Percentiles rank a stretch among this genome's conserved stretches.
Conservation (phyloP, 1,140 invertebrate species). For the Akabosia matsudoensis region DNA sequence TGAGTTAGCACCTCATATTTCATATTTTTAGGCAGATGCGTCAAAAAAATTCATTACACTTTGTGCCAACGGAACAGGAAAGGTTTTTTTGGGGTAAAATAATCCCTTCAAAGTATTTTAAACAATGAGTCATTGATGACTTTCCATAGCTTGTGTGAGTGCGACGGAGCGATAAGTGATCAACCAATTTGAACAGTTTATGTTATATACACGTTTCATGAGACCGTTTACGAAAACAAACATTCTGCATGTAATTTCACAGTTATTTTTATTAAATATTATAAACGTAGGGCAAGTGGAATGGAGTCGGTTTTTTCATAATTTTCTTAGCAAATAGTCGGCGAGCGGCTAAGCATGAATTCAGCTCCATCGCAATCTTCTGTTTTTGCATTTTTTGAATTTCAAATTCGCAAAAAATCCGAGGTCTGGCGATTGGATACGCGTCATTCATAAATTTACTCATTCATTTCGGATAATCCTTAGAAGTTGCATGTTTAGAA, state of each 20-base stretch:
- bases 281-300: background rate
- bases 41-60: too few species aligned
- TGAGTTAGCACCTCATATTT: background rate
- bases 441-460: too few species aligned
- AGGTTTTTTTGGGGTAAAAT: too few species aligned
- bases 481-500: too few species aligned
- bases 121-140: conserved; percentile 7
- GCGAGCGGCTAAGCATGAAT: background rate
- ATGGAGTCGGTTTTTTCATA: background rate
- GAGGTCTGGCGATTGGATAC: too few species aligned
- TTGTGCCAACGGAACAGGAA: background rate
- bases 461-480: too few species aligned
- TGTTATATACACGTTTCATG: background rate
- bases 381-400: too few species aligned
- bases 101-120: too few species aligned
- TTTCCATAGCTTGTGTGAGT: background rate
- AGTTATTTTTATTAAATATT: background rate
- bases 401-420: too few species aligned
- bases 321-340: background rate
- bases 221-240: background rate
- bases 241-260: background rate
- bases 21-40: background rate
- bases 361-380: too few species aligned
- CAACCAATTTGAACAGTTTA: background rate
- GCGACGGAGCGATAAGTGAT: background rate